Percentiles rank a stretch among this genome's conserved stretches.
Conservation (phyloP, 2,113 vertebrate species). For the Setophaga kirtlandii region DNA sequence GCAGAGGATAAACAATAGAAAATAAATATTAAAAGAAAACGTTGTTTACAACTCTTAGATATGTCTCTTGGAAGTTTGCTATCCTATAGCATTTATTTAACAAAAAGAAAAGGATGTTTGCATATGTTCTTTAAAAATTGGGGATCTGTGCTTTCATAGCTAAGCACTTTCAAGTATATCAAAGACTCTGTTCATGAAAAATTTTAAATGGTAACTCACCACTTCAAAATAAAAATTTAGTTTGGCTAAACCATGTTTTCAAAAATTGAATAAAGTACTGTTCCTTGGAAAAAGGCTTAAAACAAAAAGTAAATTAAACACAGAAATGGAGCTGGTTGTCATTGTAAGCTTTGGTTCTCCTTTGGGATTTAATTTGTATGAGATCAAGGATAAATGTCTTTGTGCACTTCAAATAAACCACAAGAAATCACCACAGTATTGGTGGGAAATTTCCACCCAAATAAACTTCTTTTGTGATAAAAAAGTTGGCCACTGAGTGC, state of each 20-base stretch:
- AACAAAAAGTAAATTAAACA: background rate
- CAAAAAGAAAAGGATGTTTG: background rate
- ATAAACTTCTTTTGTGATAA: background rate
- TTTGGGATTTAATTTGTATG: background rate
- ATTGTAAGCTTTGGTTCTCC: background rate
- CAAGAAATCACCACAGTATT: background rate
- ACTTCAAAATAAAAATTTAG: background rate
- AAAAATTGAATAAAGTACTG: background rate
- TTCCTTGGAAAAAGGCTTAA: background rate
- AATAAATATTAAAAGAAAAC: background rate
- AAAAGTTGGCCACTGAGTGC: background rate
- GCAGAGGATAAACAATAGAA: background rate
- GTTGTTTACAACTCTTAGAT: background rate
- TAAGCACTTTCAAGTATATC: background rate
- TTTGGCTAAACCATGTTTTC: background rate
- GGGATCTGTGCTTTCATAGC: background rate
- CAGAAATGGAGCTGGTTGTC: background rate
- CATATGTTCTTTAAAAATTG: background rate
- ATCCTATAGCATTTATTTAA: background rate
- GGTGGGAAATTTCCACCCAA: background rate
- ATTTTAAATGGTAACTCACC: conserved; percentile 12
- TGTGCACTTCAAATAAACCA: background rate
- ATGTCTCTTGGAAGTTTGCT: background rate
- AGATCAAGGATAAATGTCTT: background rate
- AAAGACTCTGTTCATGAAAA: background rate